Evolutionary conservation across 2,113 vertebrate genomes (phyloP), one percentile per base, ranked within the genome.

Genomic region (Desmodus rotundus): DNA sequence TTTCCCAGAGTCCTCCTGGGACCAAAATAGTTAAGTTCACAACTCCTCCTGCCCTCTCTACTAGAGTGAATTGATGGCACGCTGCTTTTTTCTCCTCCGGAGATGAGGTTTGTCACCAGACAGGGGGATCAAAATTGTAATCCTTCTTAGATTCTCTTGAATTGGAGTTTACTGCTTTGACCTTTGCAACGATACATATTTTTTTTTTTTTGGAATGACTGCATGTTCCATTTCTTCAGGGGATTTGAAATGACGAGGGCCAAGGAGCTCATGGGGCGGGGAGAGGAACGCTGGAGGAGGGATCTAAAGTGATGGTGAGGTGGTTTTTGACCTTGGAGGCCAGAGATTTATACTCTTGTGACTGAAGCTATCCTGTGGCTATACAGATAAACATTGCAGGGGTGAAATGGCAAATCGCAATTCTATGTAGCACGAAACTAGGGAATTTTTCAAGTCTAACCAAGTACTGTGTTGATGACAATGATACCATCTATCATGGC

Each of bases 141-240:
- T 98, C 98, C 98, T 98, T 98, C 97, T 97, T 93, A 93, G 95
- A 98, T 97, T 98, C 97, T 97, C 91, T 85, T 89, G 94, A 98
- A 98, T 95, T 97, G 96, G 87, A 98, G 94, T 97, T 98, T 98
- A 97, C 92, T 94, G 96, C 93, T 94, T 92, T 98, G 98, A 98
- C 98, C 98, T 98, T 98, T 98, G 96, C 97, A 98, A 97, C 43
- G 94, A 98, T 89, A 98, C 96, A 67, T 97, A 97, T 98, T 58
- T 58, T 58, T 98, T 98, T 98, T 74, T 84, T 95, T 84, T 95
- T 80, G 95, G 87, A 98, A 97, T 97, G 98, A 95, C 97, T 97
- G 38, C 77, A 94, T 92, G 73, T 96, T 98, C 96, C 91, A 91
- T 97, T 98, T 98, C 96, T 97, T 96, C 58, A n/a, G 93, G 92